Conservation (phyloP, 2,113 vertebrate species). For the Syrmaticus mikado region DNA sequence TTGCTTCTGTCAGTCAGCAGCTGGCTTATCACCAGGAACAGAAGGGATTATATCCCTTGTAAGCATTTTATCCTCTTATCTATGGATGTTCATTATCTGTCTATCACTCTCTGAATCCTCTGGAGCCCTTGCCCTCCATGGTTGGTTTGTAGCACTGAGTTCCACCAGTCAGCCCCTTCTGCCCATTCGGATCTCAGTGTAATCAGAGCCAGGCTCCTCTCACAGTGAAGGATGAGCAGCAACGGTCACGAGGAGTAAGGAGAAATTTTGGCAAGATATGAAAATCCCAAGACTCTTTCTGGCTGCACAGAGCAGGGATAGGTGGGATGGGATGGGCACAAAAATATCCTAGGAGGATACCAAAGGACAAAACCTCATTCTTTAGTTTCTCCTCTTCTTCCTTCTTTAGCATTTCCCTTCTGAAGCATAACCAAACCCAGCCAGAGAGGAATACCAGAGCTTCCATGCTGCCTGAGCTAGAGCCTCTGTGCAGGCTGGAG, state of each 20-base stretch:
- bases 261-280: accelerated
- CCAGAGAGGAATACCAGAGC: neutral
- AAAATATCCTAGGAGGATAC: neutral
- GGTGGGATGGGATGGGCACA: neutral
- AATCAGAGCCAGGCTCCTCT: neutral
- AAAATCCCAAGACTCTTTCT: neutral
- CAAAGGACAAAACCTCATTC: neutral
- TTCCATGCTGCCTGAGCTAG: neutral
- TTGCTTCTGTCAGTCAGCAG: conserved; percentile 45
- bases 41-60: conserved; percentile 47
- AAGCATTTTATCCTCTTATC: conserved; percentile 47
- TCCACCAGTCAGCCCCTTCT: neutral
- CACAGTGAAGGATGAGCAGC: neutral
- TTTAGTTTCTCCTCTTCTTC: neutral
- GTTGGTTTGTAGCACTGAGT: neutral
- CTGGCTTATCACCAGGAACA: conserved; percentile 60
- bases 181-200: neutral
- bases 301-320: neutral
- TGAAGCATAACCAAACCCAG: neutral
- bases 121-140: neutral
- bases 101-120: conserved; percentile 31
- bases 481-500: neutral
- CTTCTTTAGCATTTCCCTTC: neutral
- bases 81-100: conserved; percentile 44
- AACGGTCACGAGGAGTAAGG: accelerated